Percentiles rank a stretch among this genome's conserved stretches.
Conservation (phyloP, 2,797 vertebrate genomes). For the Alca torda region DNA sequence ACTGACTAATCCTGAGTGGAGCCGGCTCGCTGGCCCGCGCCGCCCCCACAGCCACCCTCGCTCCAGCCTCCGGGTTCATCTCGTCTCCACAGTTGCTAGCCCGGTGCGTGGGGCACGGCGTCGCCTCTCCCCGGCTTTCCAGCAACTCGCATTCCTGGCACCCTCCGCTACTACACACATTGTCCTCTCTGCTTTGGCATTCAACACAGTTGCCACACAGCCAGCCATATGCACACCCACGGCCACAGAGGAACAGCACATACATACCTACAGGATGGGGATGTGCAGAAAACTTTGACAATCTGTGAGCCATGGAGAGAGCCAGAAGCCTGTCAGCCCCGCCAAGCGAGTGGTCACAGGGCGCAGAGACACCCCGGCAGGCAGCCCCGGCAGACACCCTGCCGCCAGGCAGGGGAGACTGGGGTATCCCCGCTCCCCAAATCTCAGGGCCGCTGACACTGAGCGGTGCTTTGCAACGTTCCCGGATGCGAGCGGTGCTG, state of each 20-base stretch:
- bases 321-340: neutral
- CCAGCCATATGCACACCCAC: conserved; percentile 62
- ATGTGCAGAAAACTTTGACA: conserved; percentile 48
- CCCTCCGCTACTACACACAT: conserved; percentile 39
- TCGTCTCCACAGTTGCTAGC: neutral
- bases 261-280: conserved; percentile 26
- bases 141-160: conserved; percentile 36
- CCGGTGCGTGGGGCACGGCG: neutral
- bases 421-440: neutral
- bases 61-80: neutral
- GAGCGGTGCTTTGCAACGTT: rapidly evolving
- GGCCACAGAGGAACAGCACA: conserved; percentile 41
- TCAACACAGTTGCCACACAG: conserved; percentile 40
- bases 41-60: neutral
- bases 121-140: neutral
- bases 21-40: rapidly evolving
- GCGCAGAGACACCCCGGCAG: rapidly evolving
- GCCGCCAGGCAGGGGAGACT: neutral
- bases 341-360: neutral
- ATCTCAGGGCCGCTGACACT: rapidly evolving
- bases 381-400: rapidly evolving
- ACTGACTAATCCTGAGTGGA: neutral
- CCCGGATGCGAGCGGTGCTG: rapidly evolving
- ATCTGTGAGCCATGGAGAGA: neutral
- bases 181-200: conserved; percentile 58